Base-by-base conservation (phyloP, 2,888 invertebrate species). In the Perizoma affinitatum region DNA sequence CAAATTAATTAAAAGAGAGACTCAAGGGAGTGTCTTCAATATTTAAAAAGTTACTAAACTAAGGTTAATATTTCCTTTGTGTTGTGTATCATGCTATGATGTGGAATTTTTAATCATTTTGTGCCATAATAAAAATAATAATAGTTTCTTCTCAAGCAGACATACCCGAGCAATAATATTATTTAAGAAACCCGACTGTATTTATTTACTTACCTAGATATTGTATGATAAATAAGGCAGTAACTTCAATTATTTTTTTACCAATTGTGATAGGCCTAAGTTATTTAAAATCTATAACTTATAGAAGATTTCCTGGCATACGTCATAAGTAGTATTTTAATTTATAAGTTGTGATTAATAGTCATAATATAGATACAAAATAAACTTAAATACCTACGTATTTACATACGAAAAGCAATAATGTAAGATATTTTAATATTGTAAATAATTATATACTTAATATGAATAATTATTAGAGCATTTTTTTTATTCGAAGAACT, bases 401-500 rank as follows among this genome's bases (percentile, higher is more conserved):
- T 5, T 6, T 44, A 44, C 22, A 10, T 10, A 48, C 5, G 38
- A 38, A 7, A 5, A 38, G 38, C 44, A 76, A 80, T 8, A 42
- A 43, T 50, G 42, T 58, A 64, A 61, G 50, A 47, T 65, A 42
- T 55, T 59, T 59, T 56, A 44, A 40, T 57, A 60, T 43, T 66
- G 66, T 66, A 68, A 61, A 61, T 67, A 46, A 52, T 57, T 5
- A 6, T 38, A 38, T 38, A n/a, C n/a, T n/a, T n/a, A 44, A 43
- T 38, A 38, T 6, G 7, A 6, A 38, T 38, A 38, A 6, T 38
- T 38, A 38, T 38, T 38, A 6, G 5, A 38, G 38, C 7, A 6
- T 38, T 38, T 6, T 1, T 38, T 38, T 38, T 4, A 38, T 38
- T 38, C 38, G 38, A 38, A 6, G 5, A 38, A 38, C 5, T 38